A percentile compares a stretch with the other conserved stretches of the same genome.
Evolutionary conservation across 2,797 vertebrate genomes (phyloP).

Genomic region (Chelon auratus): DNA sequence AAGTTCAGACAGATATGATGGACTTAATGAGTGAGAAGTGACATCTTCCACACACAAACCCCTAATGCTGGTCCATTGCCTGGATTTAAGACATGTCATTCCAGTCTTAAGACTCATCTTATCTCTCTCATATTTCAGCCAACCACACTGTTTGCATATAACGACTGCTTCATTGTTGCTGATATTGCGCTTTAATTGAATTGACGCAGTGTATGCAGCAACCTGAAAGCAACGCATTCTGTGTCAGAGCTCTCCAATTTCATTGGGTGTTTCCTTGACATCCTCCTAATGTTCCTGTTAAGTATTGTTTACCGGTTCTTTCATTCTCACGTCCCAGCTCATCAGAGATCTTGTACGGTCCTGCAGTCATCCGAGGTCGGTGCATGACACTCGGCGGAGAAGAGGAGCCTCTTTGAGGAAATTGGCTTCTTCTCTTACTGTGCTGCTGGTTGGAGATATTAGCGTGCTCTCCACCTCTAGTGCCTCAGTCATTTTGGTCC

Average conservation of each 20-base stretch:
- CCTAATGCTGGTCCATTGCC: too few species aligned
- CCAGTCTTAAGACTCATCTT: neutral
- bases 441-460: conserved; percentile 52
- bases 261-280: conserved; percentile 55
- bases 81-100: neutral
- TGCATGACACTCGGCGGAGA: conserved; percentile 41
- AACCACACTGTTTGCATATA: neutral
- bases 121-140: neutral
- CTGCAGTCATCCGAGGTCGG: conserved; percentile 53
- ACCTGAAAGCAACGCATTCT: conserved; percentile 10
- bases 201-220: conserved; percentile 1
- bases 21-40: too few species aligned
- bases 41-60: too few species aligned
- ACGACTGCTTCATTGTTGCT: neutral
- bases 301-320: conserved; percentile 48
- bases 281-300: conserved; percentile 39
- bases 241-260: conserved; percentile 32
- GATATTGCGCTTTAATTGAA: neutral
- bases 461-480: conserved; percentile 59
- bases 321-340: conserved; percentile 40
- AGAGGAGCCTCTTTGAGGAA: conserved; percentile 62
- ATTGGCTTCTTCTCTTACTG: conserved; percentile 62
- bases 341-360: conserved; percentile 52
- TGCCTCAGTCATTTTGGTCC: conserved; percentile 50
- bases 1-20: too few species aligned